Base-by-base conservation (phyloP, 2,113 vertebrate species). In the Orthochromis malagaraziensis region DNA sequence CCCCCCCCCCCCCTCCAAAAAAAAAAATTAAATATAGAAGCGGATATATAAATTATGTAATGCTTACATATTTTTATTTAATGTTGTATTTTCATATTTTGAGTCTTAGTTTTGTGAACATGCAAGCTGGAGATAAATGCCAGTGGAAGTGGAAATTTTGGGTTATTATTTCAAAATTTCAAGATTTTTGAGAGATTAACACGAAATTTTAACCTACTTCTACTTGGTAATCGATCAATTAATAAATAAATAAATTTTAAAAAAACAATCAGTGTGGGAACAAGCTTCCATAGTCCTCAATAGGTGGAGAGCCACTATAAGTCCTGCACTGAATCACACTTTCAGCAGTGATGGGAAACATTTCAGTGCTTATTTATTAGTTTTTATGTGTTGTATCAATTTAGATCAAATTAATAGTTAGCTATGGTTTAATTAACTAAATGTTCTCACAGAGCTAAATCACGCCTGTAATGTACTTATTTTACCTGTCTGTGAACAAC, bases 221-320 rank as follows among this genome's bases (percentile, higher is more conserved):
- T 63, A 33, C 58, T 11, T 63, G 6, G 58, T 19, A 63, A 63
- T 63, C 16, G 6, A 63, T 35, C 6, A 19, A 11, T 33, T 3
- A 33, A 63, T 63, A 33, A 63, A 63, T 63, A 19, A 19, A 63
- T 33, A 63, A 19, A 63, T 35, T 35, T 2, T 1, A 2, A 6
- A 1, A 29, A 2, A 17, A 5, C 3, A 29, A 9, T 58, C 26
- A 29, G 24, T 1, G 1, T 5, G 2, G 55, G 1, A n/a, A 38
- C 31, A 35, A 65, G 17, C 31, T 65, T 65, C 1, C 9, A n/a
- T 35, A 35, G 17, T 4, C 60, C 4, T 35, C 60, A 12, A 38
- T 2, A 13, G 17, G n/a, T 5, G 11, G 38, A 14, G 38, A 70
- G 35, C 60, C 19, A 38, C 19, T n/a, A 38, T 65, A 35, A 35